Evolutionary conservation across 2,888 invertebrate species (phyloP), one percentile per base, ranked within the genome.

Genomic region (Bombylius discolor): DNA sequence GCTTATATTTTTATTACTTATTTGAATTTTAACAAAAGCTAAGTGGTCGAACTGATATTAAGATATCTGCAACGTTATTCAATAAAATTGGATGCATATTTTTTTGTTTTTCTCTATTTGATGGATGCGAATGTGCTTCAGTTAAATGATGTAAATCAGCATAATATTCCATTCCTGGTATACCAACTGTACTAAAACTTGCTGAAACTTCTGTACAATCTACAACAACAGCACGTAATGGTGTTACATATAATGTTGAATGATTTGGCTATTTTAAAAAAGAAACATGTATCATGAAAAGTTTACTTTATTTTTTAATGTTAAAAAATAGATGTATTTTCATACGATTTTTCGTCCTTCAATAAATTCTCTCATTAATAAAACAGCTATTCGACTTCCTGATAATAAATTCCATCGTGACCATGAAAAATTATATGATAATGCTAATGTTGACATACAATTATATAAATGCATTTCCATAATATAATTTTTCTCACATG

Each of bases 381-480:
- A 57, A 0, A 75, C 71, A 4, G 71, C 72, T 0, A 70, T 72
- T 3, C 74, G 66, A 13, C 72, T 70, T 5, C 75, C 78, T 1
- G 80, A 78, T 51, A 78, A 68, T 0, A 79, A 71, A 64, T 83
- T 83, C 83, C 83, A 88, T 69, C 85, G 78, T 56, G 87, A 87
- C 87, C 89, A 92, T 34, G 87, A 81, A 64, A 90, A 91, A 68
- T 85, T 85, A 67, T 86, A 87, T 12, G 84, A 80, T 3, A 81
- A 77, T 11, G 82, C 81, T 13, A 88, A 70, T 45, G 83, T 79
- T 0, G 89, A 87, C 82, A 92, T 88, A 61, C 87, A 85, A 59
- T 83, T 81, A 67, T 88, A 89, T 48, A 84, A 76, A 71, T 90
- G 89, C 59, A 81, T 78, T 69, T 89, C 89, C 67, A 82, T 77